phyloP scores from a whole-genome alignment of 2,797 vertebrate species.

The Pseudocheirus occidentalis region DNA sequence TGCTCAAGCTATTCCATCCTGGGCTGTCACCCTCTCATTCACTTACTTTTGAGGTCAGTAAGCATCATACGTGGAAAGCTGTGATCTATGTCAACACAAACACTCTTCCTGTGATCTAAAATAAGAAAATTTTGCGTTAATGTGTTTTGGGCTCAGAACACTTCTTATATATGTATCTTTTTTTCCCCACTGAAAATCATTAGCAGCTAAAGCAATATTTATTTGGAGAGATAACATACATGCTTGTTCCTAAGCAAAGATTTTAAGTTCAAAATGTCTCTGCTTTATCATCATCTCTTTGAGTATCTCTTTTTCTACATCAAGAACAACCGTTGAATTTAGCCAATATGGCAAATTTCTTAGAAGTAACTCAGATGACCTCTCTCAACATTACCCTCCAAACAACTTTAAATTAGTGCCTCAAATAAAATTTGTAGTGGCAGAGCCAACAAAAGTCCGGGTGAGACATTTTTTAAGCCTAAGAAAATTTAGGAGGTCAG shows the following conservation, averaged over 20 bases:
- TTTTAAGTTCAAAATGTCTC: constrained; percentile 21
- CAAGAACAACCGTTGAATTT: background rate
- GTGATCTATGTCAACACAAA: constrained; percentile 65
- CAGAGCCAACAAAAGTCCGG: background rate
- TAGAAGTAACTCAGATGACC: background rate
- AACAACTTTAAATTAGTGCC: background rate
- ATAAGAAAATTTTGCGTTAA: constrained; percentile 49
- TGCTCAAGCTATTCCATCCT: constrained; percentile 69
- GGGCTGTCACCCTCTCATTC: constrained; percentile 41
- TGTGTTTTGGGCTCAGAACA: background rate
- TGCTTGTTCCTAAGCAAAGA: background rate
- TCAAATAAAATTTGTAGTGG: background rate
- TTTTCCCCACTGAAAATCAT: constrained; percentile 38
- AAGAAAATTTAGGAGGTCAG: background rate
- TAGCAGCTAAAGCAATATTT: background rate
- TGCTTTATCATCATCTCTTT: constrained; percentile 21
- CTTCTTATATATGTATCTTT: background rate
- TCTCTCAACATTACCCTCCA: background rate
- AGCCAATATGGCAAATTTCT: background rate
- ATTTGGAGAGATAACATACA: background rate
- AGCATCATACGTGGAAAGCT: constrained; percentile 74
- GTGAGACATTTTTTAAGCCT: background rate
- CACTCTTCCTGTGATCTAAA: constrained; percentile 65
- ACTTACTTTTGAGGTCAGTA: constrained; percentile 78
- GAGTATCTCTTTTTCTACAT: background rate